Evolutionary conservation across 2,113 vertebrate genomes (phyloP), one percentile per base, ranked within the genome.

Genomic region (Alethe diademata): DNA sequence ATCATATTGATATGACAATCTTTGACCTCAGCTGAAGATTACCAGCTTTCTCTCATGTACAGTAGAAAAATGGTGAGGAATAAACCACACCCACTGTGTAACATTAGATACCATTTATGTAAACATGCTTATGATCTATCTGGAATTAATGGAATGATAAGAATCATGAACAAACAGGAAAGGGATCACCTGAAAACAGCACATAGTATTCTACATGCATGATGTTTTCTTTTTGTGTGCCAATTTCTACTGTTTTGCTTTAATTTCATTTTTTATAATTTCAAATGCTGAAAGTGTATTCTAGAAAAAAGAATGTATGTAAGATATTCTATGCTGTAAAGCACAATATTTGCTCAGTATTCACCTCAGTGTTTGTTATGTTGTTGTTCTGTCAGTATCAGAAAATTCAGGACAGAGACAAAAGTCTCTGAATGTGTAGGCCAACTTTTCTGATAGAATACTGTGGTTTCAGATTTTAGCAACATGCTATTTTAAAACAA

Each of bases 1-100:
- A 97, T 98, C 93, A 97, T 97, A 97, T 97, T 97, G 97, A 97
- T 98, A 97, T 95, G 94, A 89, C 17, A 90, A 65, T 88, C 65
- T 96, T 65, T 96, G 92, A 97, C 75, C 78, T 97, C 91, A 95
- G 76, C 91, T 96, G 93, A 84, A 90, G 64, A 97, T 82, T 85
- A 71, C 75, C 90, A 98, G 88, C 72, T 84, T 78, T 74, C n/a
- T 92, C 66, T 89, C 76, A 18, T 96, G 67, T 97, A 95, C 74
- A 78, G 87, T 69, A 80, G 60, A 88, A 81, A 62, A 54, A 87
- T 1, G 19, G 78, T 25, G 90, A 82, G 71, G 38, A 88, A 87
- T 43, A 51, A 71, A 31, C 35, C 80, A 71, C 43, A 26, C 72
- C 67, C 94, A 90, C 78, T 94, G 79, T 89, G 58, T 92, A 67